These are phyloP conservation scores for Conus ventricosus DNA, from an alignment of 1,140 invertebrate species.

Conservation along the genomic window DNA sequence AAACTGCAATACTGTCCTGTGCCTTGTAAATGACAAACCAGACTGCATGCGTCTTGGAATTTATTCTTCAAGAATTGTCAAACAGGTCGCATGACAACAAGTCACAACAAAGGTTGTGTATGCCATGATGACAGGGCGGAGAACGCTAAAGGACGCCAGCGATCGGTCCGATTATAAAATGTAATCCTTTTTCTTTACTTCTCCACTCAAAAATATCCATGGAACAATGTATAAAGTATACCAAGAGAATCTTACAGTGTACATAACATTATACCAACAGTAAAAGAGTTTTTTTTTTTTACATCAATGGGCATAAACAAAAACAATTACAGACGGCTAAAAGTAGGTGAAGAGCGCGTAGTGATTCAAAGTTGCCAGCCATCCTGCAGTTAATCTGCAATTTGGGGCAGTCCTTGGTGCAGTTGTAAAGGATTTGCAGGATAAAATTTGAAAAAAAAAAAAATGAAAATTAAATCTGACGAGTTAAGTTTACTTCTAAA, in stretches of 20 bases:
- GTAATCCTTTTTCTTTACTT: not conserved
- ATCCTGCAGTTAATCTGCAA: not conserved
- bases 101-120: not conserved
- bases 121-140: not conserved
- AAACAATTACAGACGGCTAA: not conserved
- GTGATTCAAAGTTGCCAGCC: constrained; percentile 6
- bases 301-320: no score
- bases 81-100: not conserved
- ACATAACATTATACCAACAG: no score
- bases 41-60: not conserved
- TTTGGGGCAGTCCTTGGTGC: no score
- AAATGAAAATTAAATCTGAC: not conserved
- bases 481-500: not conserved
- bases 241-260: no score
- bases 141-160: not conserved
- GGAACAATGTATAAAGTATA: no score
- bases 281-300: no score
- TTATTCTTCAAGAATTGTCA: not conserved
- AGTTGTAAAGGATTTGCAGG: not conserved
- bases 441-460: not conserved
- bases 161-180: not conserved
- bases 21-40: not conserved
- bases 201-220: no score
- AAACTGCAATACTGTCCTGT: not conserved
- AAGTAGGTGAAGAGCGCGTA: not conserved